Base-by-base conservation (phyloP, 2,797 vertebrate genomes). In the Pyrocephalus nanus region DNA sequence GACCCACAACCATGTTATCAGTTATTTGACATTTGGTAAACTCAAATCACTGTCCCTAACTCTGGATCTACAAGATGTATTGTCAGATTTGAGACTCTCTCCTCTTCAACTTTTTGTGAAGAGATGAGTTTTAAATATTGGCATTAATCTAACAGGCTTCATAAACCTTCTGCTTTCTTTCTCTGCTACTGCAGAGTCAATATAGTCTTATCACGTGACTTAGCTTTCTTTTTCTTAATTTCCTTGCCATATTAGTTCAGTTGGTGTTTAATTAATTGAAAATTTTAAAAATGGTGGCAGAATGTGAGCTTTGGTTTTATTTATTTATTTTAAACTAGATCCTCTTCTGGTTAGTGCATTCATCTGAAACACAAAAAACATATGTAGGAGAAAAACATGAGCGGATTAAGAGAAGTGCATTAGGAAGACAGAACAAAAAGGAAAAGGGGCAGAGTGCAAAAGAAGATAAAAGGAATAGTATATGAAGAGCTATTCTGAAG, bases 391-490 rank as follows among this genome's bases (percentile, higher is more conserved):
- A 17, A 80, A 86, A 94, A 51, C 29, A 27, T 0, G 0, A 77
- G 20, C 2, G 1, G 29, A 45, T 38, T 62, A 61, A 77, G 32
- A 82, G 47, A 87, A 67, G 11, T 67, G 32, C 73, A 57, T 83
- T 88, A 74, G n/a, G 38, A 92, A 77, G 78, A 58, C 8, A n/a
- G 42, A 83, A 64, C 43, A 50, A 48, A 72, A 87, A 79, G 15
- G 14, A n/a, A 40, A 43, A 76, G 42, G 48, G n/a, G 16, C 45
- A 88, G 80, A 36, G 18, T 62, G 29, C 9, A 62, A 53, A 83
- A 83, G 42, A 86, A 86, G 83, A 93, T 86, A 36, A 90, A 93
- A 96, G 62, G 38, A 72, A 29, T 69, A 36, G 47, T 84, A 25
- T 78, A 30, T 83, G 57, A 81, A 88, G 45, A 95, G 29, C 50